phyloP scores from a whole-genome alignment of 2,888 invertebrate species.

The Cataglyphis altisquamis region DNA sequence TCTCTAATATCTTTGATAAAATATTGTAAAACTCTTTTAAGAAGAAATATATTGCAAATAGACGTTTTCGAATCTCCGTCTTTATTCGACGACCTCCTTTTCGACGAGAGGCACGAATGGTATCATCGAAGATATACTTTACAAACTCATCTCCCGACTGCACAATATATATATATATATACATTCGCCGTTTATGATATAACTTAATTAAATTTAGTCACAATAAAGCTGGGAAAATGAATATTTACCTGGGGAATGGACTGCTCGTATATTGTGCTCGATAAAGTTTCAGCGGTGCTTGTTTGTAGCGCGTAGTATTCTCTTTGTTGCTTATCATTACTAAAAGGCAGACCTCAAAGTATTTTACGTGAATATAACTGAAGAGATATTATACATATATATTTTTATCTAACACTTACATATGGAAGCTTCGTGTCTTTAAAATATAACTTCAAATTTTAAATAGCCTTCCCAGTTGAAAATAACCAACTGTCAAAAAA shows the following conservation, averaged over 20 bases:
- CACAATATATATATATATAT: too few relatives aligned
- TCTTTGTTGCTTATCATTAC: neutral
- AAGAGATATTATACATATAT: neutral
- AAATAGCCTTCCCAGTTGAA: neutral
- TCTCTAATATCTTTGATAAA: neutral
- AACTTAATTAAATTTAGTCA: constrained; percentile 33
- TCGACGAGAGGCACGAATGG: too few relatives aligned
- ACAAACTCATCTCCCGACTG: constrained; percentile 17
- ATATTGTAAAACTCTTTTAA: neutral
- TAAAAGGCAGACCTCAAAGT: neutral
- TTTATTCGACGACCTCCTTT: neutral
- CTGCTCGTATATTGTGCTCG: constrained; percentile 1
- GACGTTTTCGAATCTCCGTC: neutral
- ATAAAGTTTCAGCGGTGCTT: constrained; percentile 1
- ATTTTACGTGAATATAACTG: neutral
- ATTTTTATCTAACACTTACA: neutral
- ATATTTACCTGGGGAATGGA: constrained; percentile 27
- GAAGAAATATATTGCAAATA: neutral
- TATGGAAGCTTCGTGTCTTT: neutral
- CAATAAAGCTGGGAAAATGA: constrained; percentile 24
- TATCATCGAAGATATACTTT: constrained; percentile 21
- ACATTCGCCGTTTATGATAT: constrained; percentile 1
- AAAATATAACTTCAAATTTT: neutral
- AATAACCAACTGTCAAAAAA: neutral
- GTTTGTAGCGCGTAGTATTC: neutral